A percentile compares a stretch with the other conserved stretches of the same genome.
These are phyloP conservation scores for Sinelater perroti DNA, from an alignment of 2,888 invertebrate species.

Conservation along the genomic window DNA sequence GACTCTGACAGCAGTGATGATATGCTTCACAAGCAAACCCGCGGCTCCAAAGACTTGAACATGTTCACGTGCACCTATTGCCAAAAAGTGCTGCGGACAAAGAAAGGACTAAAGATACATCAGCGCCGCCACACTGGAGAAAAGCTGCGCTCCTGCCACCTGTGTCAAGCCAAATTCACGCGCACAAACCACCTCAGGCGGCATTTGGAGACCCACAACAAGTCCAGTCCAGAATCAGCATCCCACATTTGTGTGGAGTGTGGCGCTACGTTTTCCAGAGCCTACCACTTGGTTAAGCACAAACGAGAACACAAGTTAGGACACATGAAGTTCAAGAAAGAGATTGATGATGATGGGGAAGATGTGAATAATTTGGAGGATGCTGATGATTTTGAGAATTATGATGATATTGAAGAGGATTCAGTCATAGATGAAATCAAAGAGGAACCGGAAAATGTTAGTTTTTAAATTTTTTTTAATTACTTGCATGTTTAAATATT, in stretches of 20 bases:
- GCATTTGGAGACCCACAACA: slow-evolving; percentile 55
- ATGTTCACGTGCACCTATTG: slow-evolving; percentile 53
- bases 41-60: slow-evolving; percentile 43
- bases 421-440: slow-evolving; percentile 5
- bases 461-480: slow-evolving; percentile 1
- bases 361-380: slow-evolving; percentile 28
- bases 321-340: slow-evolving; percentile 26
- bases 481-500: no score
- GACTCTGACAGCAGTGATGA: slow-evolving; percentile 41
- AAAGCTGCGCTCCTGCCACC: slow-evolving; percentile 54
- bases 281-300: slow-evolving; percentile 46
- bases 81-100: slow-evolving; percentile 52
- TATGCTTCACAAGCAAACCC: slow-evolving; percentile 33
- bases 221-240: slow-evolving; percentile 39
- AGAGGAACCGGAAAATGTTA: slow-evolving; percentile 1
- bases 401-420: slow-evolving; percentile 21
- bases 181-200: slow-evolving; percentile 55
- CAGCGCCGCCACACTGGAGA: slow-evolving; percentile 55
- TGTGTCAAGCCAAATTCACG: slow-evolving; percentile 55
- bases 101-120: slow-evolving; percentile 55
- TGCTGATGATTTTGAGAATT: slow-evolving; percentile 15
- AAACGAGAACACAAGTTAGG: slow-evolving; percentile 44
- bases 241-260: slow-evolving; percentile 48
- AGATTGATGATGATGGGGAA: slow-evolving; percentile 33
- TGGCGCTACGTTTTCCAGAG: slow-evolving; percentile 47